phyloP scores from a whole-genome alignment of 2,797 vertebrate species.

The Anguilla marmorata region DNA sequence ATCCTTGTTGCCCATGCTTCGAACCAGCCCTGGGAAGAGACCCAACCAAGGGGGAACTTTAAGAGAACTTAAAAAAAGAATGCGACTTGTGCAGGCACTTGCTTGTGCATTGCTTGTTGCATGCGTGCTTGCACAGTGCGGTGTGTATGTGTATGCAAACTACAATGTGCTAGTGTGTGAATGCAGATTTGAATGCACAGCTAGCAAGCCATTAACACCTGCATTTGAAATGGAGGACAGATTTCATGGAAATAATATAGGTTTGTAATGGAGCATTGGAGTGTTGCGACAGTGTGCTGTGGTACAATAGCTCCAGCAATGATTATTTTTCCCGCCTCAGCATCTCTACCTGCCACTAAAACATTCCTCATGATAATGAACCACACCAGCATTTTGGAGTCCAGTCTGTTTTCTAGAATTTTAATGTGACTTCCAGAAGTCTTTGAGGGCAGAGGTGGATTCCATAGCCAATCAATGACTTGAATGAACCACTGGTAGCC shows the following conservation, averaged over 20 bases:
- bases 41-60: not conserved
- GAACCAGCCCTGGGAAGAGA: not conserved
- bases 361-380: constrained; percentile 3
- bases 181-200: not conserved
- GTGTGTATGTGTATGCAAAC: not conserved
- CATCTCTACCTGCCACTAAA: not conserved
- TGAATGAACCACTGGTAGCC: no score
- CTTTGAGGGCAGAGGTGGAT: no score
- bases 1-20: no score
- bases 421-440: not conserved
- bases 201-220: not conserved
- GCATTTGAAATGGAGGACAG: not conserved
- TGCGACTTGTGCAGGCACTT: not conserved
- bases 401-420: not conserved
- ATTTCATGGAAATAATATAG: constrained; percentile 10
- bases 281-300: not conserved
- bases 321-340: not conserved
- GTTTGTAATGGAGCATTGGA: not conserved
- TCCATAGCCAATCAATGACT: no score
- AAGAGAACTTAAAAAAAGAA: no score
- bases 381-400: not conserved
- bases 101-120: not conserved
- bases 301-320: not conserved
- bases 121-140: not conserved
- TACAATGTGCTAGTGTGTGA: not conserved